Evolutionary conservation across 1,140 invertebrate genomes (phyloP).

Genomic region (Zophobas morio): DNA sequence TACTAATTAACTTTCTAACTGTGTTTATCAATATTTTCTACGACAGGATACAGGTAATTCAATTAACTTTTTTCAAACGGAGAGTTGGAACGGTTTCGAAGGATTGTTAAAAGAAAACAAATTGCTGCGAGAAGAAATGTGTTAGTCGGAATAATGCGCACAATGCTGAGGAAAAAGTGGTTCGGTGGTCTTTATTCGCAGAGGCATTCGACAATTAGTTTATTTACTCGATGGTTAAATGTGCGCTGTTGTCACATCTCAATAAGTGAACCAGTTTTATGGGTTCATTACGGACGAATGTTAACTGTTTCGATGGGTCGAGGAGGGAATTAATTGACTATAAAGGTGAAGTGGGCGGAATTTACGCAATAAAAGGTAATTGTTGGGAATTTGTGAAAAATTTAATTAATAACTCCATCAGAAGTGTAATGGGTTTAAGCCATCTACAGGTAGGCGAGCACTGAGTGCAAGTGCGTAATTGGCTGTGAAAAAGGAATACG

Average conservation of each 20-base stretch:
- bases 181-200: constrained; percentile 51
- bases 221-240: constrained; percentile 52
- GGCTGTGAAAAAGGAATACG: no score
- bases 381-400: neutral
- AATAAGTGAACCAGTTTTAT: constrained; percentile 42
- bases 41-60: constrained; percentile 19
- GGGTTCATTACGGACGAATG: constrained; percentile 28
- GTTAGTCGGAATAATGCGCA: constrained; percentile 36
- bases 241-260: constrained; percentile 37
- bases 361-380: constrained; percentile 12
- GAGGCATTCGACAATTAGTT: constrained; percentile 55
- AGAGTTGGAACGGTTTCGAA: neutral
- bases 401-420: no score
- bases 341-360: constrained; percentile 11
- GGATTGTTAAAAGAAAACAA: constrained; percentile 4
- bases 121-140: neutral
- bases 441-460: no score
- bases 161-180: constrained; percentile 34
- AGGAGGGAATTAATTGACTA: constrained; percentile 18
- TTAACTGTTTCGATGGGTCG: constrained; percentile 2
- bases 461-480: no score
- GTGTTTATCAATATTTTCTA: constrained; percentile 18
- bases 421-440: no score
- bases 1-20: constrained; percentile 13
- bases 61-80: constrained; percentile 41